phyloP scores from a whole-genome alignment of 1,140 invertebrate species.

The Pristionchus pacificus region DNA sequence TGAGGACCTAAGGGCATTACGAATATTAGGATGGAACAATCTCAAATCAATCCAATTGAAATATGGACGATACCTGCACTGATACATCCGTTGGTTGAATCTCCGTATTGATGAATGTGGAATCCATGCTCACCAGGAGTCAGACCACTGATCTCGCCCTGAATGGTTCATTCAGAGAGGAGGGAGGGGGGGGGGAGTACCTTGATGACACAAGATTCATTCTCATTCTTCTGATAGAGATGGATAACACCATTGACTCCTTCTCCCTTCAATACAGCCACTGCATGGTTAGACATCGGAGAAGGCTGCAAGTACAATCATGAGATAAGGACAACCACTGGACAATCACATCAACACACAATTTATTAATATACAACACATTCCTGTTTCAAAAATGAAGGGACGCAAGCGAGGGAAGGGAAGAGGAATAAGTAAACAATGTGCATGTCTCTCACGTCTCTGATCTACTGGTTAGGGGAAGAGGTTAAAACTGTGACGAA shows the following conservation, averaged over 20 bases:
- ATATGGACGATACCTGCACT: too few species aligned
- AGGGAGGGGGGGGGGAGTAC: conserved; percentile 35
- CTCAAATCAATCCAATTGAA: too few species aligned
- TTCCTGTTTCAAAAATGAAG: neutral
- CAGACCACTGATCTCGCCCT: conserved; percentile 71
- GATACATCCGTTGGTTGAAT: conserved; percentile 89
- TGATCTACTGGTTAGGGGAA: too few species aligned
- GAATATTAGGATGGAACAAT: too few species aligned
- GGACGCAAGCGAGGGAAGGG: neutral
- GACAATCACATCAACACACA: neutral
- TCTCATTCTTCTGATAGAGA: conserved; percentile 26
- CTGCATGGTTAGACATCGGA: conserved; percentile 41
- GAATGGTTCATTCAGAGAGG: neutral
- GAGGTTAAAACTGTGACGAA: too few species aligned
- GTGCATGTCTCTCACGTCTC: too few species aligned
- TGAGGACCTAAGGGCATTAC: conserved; percentile 89
- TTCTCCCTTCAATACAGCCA: conserved; percentile 42
- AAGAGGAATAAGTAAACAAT: neutral
- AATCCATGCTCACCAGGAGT: conserved; percentile 77
- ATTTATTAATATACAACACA: neutral
- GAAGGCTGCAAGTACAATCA: too few species aligned
- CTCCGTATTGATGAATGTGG: conserved; percentile 93
- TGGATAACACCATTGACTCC: neutral
- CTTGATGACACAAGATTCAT: conserved; percentile 22
- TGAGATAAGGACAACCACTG: too few species aligned